A percentile compares a stretch with the other conserved stretches of the same genome.
phyloP scores from a whole-genome alignment of 2,797 vertebrate genomes.

The Rhinophrynus dorsalis region DNA sequence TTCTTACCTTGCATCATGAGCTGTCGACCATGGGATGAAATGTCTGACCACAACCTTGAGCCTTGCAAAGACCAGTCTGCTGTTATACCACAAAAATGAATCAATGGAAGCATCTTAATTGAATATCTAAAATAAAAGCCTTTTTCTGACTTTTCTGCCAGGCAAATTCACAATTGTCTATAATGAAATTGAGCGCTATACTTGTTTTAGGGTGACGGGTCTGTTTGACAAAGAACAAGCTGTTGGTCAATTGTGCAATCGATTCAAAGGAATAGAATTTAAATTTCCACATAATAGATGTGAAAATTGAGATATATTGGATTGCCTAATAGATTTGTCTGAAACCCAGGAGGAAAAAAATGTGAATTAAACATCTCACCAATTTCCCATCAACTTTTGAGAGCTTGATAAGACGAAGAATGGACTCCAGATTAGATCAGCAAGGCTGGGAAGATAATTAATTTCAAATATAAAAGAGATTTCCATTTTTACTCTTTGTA shows the following conservation, averaged over 20 bases:
- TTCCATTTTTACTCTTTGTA: background rate
- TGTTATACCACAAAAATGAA: no score
- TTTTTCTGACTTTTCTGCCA: no score
- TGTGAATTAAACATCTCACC: slow-evolving; percentile 11
- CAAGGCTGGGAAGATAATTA: slow-evolving; percentile 12
- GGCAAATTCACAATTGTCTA: no score
- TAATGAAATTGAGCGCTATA: no score
- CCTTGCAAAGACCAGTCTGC: no score
- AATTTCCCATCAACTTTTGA: slow-evolving; percentile 4
- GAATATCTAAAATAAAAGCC: no score
- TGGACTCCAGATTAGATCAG: background rate
- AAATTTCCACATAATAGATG: slow-evolving; percentile 15
- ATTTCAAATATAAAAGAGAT: background rate
- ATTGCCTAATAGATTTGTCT: background rate
- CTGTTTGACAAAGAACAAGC: background rate
- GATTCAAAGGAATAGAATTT: background rate
- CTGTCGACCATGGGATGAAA: no score
- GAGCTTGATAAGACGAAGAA: slow-evolving; percentile 14
- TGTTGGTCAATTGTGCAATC: background rate
- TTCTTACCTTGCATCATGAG: no score
- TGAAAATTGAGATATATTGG: slow-evolving; percentile 13
- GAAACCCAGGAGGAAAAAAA: background rate
- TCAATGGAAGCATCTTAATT: no score
- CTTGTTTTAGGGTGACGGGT: no score
- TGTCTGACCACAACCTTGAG: no score